phyloP scores from a whole-genome alignment of 53 echinoderm and acorn worm genomes.

The Pentamera pediparva region DNA sequence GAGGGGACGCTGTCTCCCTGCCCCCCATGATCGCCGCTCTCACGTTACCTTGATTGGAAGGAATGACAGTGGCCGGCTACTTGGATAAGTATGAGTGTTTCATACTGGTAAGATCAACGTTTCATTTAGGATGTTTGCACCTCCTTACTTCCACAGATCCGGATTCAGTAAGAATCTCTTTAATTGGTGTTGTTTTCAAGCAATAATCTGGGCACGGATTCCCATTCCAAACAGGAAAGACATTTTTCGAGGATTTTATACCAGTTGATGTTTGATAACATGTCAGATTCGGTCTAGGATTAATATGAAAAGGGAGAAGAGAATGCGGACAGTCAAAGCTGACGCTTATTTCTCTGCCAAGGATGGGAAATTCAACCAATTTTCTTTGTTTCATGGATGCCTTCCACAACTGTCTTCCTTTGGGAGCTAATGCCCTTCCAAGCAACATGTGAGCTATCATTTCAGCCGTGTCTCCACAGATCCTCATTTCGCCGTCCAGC shows the following conservation, averaged over 20 bases:
- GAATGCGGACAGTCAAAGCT: conserved; percentile 3
- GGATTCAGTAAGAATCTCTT: background rate
- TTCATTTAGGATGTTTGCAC: too few relatives aligned
- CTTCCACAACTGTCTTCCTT: conserved; percentile 8
- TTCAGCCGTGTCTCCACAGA: conserved; percentile 9
- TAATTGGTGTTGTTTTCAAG: background rate
- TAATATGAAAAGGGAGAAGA: conserved; percentile 22
- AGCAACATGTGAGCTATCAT: conserved; percentile 12
- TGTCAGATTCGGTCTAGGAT: background rate
- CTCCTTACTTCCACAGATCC: background rate
- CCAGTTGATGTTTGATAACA: background rate
- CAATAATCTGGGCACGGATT: background rate
- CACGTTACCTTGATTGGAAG: too few relatives aligned
- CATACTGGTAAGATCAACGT: too few relatives aligned
- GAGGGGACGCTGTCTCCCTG: too few relatives aligned
- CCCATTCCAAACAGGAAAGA: background rate
- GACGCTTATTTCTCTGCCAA: background rate
- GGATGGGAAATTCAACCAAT: background rate
- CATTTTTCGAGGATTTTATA: background rate
- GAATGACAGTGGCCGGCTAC: too few relatives aligned
- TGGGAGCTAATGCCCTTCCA: background rate
- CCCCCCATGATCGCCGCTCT: too few relatives aligned
- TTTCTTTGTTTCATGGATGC: background rate
- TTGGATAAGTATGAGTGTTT: too few relatives aligned
- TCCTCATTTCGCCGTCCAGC: background rate